Base-by-base conservation (phyloP, 2,888 invertebrate species). In the Drosophila atripex region DNA sequence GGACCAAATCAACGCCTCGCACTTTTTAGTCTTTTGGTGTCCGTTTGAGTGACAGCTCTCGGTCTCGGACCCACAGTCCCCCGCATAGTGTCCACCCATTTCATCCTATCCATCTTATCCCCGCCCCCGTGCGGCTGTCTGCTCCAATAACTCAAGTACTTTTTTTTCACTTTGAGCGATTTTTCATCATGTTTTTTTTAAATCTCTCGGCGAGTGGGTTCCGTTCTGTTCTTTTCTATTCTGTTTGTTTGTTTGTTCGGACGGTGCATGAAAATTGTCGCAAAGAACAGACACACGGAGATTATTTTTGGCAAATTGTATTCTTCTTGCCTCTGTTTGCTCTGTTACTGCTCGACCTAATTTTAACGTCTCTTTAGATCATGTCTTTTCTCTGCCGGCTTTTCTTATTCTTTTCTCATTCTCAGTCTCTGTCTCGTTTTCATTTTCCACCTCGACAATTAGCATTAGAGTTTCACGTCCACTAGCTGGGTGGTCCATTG, bases 111-210 rank as follows among this genome's bases (percentile, higher is more conserved):
- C 50, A 39, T 35, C 51, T 46, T 51, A 23, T 32, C 35, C 28
- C 30, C 9, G 14, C 52, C 38, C 39, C 49, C 65, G 28, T 53
- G 51, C 82, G 58, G 76, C 78, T 80, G 80, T 75, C 87, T 84
- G 87, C 78, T 80, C 72, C 78, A 80, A 80, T 80, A 87, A 87
- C 82, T 86, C 85, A 84, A 84, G 80, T 80, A 85, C 82, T 87
- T 87, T 80, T 80, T 86, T 80, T 73, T 80, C 71, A 71, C 70
- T 83, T 71, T 53, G 55, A 63, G 68, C 74, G 64, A 86, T 68
- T 85, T 83, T 68, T 64, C 68, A 86, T 73, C 51, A 54, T 49
- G 41, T 51, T 57, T 45, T 23, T 23, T 60, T 45, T 47, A 38
- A 51, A 45, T 63, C 14, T 50, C 45, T 61, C 4, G 18, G 21